Evolutionary conservation across 1,140 invertebrate genomes (phyloP), one percentile per base, ranked within the genome.

Genomic region (Gryllus bimaculatus): DNA sequence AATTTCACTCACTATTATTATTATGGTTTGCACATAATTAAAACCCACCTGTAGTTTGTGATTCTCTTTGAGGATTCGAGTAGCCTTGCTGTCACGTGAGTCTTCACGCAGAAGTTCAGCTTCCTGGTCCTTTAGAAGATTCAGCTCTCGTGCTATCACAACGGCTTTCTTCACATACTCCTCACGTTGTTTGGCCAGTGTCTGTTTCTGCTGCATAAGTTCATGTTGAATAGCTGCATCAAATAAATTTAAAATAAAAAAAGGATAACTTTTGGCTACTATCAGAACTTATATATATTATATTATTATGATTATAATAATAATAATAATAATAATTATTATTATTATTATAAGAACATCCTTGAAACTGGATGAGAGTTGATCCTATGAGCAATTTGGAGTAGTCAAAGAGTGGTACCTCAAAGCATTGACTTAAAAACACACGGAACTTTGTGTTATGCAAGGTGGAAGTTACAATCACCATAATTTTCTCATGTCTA

Each of bases 151-250:
- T 81, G 92, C 91, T 15, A 95, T 85, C 8, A 91, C 89, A 0
- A 85, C 84, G 8, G 91, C 89, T 84, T 93, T 93, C 83, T 90
- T 90, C 20, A 92, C 88, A 84, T 94, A 94, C 83, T 93, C 93
- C 82, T 93, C 91, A 13, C 93, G 89, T 83, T 94, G 93, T 81
- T 92, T 93, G 18, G 89, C 89, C 78, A 95, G 83, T 79, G 92
- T 92, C 3, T 91, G 91, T 85, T 92, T 93, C 82, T 94, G 93
- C 82, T 93, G 92, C 81, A 93, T 90, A 83, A 92, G 89, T 87
- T 95, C 93, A 82, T 93, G 90, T 82, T 93, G 92, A 82, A 94
- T 91, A 75, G 92, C 93, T 89, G 88, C 85, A 86, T 83, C 20
- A n/a, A 80, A 10, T 47, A 47, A 78, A 74, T 8, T 20, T 18